Base-by-base conservation (phyloP, 2,797 vertebrate genomes). In the Arnoldichthys spilopterus region DNA sequence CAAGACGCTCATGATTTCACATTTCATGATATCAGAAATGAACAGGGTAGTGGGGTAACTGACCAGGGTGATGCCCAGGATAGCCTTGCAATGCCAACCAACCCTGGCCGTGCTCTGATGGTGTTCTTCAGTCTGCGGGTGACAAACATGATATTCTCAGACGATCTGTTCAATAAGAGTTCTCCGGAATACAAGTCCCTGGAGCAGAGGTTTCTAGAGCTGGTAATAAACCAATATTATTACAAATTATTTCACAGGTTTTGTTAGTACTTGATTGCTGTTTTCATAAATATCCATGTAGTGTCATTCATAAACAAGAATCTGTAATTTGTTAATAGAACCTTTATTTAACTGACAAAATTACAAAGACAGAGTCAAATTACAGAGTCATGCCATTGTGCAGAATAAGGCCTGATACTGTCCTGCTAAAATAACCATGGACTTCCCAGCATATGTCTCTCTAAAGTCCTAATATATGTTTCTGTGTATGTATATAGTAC, bases 61-160 rank as follows among this genome's bases (percentile, higher is more conserved):
- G 90, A 64, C 32, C 92, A 90, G 6, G 90, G 93, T 71, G 94
- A 94, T 80, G 94, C 95, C 83, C 91, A 92, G 77, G 92, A 92
- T 1, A 77, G 89, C 0, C 59, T 94, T 11, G 92, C 92, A 0
- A 32, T 87, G 59, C 94, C 95, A 9, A 90, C 91, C 0, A 92
- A 84, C 51, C 91, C 94, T 0, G 90, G 92, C 59, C 90, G 92
- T 76, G 93, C 93, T 22, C 90, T 99, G 16, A 94, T 96, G 0
- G 97, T 99, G 59, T 99, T 99, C 90, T 99, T 99, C 87, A 98
- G 97, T 58, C 94, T 99, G 56, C 93, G 97, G 74, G 97, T 98
- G 47, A 98, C 96, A 77, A 99, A 99, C 89, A 99, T 99, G 96
- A 94, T 94, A 43, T 99, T 99, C 89, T 98, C 96, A 79, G 94